Percentiles rank a stretch among this genome's conserved stretches.
These are phyloP conservation scores for Lasioglossum calceatum DNA, from an alignment of 2,888 invertebrate genomes.

Conservation along the genomic window DNA sequence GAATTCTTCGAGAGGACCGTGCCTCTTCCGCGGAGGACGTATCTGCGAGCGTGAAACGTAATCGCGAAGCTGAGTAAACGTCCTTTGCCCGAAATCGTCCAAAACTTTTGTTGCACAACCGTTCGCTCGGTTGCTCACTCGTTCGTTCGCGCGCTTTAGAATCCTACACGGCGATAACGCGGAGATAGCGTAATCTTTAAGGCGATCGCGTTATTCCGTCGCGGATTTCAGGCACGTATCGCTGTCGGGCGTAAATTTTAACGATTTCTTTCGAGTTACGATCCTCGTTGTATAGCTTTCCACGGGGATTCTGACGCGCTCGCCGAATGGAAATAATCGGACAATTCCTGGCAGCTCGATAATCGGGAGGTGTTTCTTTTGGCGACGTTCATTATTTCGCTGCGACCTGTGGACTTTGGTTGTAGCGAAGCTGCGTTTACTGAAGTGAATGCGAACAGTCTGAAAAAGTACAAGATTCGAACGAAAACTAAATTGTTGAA, in stretches of 20 bases:
- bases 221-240: slow-evolving; percentile 44
- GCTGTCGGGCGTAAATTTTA: slow-evolving; percentile 29
- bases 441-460: neutral
- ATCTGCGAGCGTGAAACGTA: slow-evolving; percentile 34
- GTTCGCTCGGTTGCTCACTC: neutral
- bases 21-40: slow-evolving; percentile 50
- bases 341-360: neutral
- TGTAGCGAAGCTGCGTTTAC: too few relatives aligned
- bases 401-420: neutral
- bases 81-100: slow-evolving; percentile 42
- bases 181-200: slow-evolving; percentile 45
- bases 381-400: neutral
- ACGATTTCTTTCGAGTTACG: slow-evolving; percentile 18
- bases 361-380: neutral
- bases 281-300: neutral
- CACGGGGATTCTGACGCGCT: neutral
- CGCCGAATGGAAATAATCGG: neutral
- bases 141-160: slow-evolving; percentile 29
- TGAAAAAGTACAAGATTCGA: neutral
- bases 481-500: neutral
- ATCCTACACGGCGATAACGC: slow-evolving; percentile 36
- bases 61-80: slow-evolving; percentile 28
- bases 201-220: slow-evolving; percentile 42
- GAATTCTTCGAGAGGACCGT: slow-evolving; percentile 40
- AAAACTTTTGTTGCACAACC: slow-evolving; percentile 39